phyloP scores from a whole-genome alignment of 2,888 invertebrate genomes.

The Ctenicera cuprea region DNA sequence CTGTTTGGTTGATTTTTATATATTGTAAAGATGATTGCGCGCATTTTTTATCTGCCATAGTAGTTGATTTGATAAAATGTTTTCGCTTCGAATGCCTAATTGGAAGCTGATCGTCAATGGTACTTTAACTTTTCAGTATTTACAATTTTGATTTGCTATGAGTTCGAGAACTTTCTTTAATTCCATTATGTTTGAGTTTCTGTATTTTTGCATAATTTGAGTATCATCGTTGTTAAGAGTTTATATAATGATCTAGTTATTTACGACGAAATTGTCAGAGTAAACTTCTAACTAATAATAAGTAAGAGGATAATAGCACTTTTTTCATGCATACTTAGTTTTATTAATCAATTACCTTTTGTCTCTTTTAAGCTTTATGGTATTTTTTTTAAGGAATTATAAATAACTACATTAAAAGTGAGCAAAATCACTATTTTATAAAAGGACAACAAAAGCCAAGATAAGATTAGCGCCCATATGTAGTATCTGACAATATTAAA shows the following conservation, averaged over 20 bases:
- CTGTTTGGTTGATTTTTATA: conserved; percentile 65
- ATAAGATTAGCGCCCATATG: too few relatives aligned
- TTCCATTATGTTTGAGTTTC: conserved; percentile 39
- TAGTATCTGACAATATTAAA: too few relatives aligned
- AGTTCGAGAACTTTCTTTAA: conserved; percentile 46
- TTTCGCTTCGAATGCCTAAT: conserved; percentile 64
- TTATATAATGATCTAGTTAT: conserved; percentile 29
- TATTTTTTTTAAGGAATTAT: too few relatives aligned
- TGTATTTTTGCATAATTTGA: conserved; percentile 41
- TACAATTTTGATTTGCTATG: conserved; percentile 52
- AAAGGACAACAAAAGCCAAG: too few relatives aligned
- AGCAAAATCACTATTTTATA: too few relatives aligned
- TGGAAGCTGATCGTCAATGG: conserved; percentile 63
- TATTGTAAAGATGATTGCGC: conserved; percentile 65
- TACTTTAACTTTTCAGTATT: conserved; percentile 58
- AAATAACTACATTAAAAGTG: too few relatives aligned
- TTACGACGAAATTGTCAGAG: conserved; percentile 5
- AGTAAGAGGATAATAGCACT: background rate
- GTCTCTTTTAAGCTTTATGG: too few relatives aligned
- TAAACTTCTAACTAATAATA: background rate
- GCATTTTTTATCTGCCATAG: conserved; percentile 64
- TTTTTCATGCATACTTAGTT: too few relatives aligned
- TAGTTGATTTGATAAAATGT: conserved; percentile 62
- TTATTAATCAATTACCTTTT: too few relatives aligned
- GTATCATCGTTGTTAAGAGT: conserved; percentile 33